Conservation (phyloP, 2,888 invertebrate species). For the Trachelus tabidus region DNA sequence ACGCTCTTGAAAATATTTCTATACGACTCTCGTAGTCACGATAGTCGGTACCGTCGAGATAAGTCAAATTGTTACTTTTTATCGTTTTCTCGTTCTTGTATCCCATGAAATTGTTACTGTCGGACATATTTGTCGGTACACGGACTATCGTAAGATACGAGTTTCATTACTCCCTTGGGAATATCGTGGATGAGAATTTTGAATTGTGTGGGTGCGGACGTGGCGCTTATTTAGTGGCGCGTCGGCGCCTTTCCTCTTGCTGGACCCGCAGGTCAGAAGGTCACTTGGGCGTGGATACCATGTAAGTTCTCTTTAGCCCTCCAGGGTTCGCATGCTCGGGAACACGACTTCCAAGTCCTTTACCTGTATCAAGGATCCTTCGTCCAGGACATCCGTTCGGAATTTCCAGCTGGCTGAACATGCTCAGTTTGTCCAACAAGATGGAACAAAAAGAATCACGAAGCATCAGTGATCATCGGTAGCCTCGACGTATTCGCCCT, state of each 20-base stretch:
- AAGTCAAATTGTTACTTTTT: neutral
- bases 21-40: neutral
- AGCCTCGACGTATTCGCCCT: neutral
- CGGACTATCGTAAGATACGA: neutral
- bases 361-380: neutral
- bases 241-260: conserved; percentile 47
- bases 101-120: neutral
- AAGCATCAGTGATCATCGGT: neutral
- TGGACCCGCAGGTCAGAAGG: conserved; percentile 37
- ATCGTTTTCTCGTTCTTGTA: neutral
- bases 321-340: conserved; percentile 17
- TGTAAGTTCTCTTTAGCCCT: conserved; percentile 32
- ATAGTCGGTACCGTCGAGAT: neutral
- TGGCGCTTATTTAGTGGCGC: conserved; percentile 48
- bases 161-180: neutral
- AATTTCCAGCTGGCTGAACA: neutral
- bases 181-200: neutral
- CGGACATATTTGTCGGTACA: neutral
- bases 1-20: neutral
- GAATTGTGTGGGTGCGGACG: conserved; percentile 12
- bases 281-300: conserved; percentile 46
- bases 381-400: neutral
- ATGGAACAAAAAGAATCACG: neutral
- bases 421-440: neutral
- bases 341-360: neutral